Conservation (phyloP, 2,797 vertebrate species). For the Fistularia tabacaria region DNA sequence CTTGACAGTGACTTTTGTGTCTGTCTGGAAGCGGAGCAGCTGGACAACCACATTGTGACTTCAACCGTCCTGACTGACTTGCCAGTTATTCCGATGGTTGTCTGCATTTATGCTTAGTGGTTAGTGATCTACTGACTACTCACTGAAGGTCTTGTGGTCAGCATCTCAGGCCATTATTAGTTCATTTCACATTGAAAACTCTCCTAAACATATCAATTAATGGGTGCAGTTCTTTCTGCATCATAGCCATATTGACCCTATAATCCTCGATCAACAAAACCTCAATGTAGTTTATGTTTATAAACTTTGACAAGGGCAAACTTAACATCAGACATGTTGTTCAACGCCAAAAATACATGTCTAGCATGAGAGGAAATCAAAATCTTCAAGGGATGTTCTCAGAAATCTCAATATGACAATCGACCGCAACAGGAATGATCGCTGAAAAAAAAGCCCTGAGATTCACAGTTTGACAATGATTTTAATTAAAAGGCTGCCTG, state of each 20-base stretch:
- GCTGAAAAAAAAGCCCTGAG: no score
- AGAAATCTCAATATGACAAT: no score
- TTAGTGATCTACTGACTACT: constrained; percentile 40
- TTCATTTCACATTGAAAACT: constrained; percentile 2
- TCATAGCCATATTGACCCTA: neutral
- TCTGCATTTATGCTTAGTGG: constrained; percentile 56
- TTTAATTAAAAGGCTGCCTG: no score
- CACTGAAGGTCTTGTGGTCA: constrained; percentile 21
- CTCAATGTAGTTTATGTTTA: no score
- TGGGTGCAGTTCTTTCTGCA: neutral
- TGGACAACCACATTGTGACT: constrained; percentile 53
- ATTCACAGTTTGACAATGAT: no score
- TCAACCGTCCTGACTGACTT: constrained; percentile 32
- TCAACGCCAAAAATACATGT: no score
- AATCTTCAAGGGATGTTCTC: no score
- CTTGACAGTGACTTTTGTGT: constrained; percentile 57
- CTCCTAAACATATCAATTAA: neutral
- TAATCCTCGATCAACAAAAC: no score
- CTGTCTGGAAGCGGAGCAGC: constrained; percentile 57
- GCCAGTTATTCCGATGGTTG: constrained; percentile 43
- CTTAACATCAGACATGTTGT: no score
- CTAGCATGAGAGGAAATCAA: no score
- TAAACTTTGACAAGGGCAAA: no score
- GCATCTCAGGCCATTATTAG: constrained; percentile 4
- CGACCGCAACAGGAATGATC: no score